Evolutionary conservation across 1,140 invertebrate genomes (phyloP), one percentile per base, ranked within the genome.

Genomic region (Caerostris darwini): DNA sequence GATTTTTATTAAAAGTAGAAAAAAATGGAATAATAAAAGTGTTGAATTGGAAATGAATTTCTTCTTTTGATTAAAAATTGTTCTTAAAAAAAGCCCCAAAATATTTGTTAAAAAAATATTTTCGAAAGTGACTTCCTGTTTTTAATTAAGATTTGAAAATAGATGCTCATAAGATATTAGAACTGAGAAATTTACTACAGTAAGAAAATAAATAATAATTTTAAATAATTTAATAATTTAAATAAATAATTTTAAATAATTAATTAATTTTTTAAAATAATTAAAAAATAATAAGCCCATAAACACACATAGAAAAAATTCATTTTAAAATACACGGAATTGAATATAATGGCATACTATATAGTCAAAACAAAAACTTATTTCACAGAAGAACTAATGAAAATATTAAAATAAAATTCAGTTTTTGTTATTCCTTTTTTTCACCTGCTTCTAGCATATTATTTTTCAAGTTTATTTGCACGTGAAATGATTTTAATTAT

Each of bases 341-440:
- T n/a, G 7, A 85, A 57, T 85, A 50, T 58, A 34, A 34, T 57
- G 54, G 56, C 85, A 14, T 59, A 34, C 85, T n/a, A n/a, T n/a
- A n/a, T n/a, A 17, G 34, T 67, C 19, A 8, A 34, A 87, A 50
- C 53, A n/a, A 54, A 85, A 87, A 19, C 85, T 19, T 64, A 19
- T 87, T 64, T 5, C n/a, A 17, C 64, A 53, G 14, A 71, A 57
- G 50, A 67, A 61, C 8, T 53, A 90, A 90, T 77, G 34, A 69
- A 61, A 57, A 71, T 6, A 61, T n/a, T 50, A 89, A 89, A 89
- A 64, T 89, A 89, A 69, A 69, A 34, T 34, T 34, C 34, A n/a
- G n/a, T n/a, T n/a, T n/a, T n/a, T n/a, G n/a, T n/a, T n/a, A n/a
- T n/a, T n/a, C n/a, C n/a, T n/a, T 34, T 34, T 34, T 34, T 34